Evolutionary conservation across 2,797 vertebrate genomes (phyloP), one percentile per base, ranked within the genome.

Genomic region (Rhynchotus rufescens): DNA sequence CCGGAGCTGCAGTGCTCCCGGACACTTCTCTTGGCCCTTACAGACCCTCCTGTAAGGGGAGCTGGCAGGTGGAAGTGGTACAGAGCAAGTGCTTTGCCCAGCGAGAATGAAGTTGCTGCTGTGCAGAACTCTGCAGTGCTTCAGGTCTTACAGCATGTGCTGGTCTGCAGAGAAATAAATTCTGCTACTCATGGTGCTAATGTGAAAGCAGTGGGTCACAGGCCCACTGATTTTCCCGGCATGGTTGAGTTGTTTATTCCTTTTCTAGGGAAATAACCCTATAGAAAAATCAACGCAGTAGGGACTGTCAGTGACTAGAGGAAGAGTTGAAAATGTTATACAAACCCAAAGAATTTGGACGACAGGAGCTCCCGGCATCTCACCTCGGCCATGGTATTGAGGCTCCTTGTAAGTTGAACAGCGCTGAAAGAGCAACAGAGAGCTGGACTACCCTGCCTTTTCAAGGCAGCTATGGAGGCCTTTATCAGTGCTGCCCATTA

Each of bases 31-130:
- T 28, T 34, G 15, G 76, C 64, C 57, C 67, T 34, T 54, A n/a
- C 21, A 62, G 34, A 26, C 7, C 30, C 44, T 54, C 57, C 84
- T 1, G 0, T 3, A 4, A 28, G 61, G 9, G 40, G 34, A 2
- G 1, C 26, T 3, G 9, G 51, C 71, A 79, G 77, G 36, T 3
- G 28, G 21, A 77, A 74, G 66, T 1, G 0, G 28, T 9, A 4
- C 44, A 62, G 86, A 51, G 32, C 75, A 38, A 42, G 23, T 0
- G 12, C 9, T 66, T 47, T 73, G 69, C 66, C 26, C 4, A 1
- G 9, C 1, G 0, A 19, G 67, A 44, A 40, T 0, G 1, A 57
- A 2, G 2, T 5, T 77, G 57, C 74, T 0, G 1, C 76, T 20
- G 26, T 9, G 56, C 81, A 25, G 64, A 80, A 65, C 69, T 57